phyloP scores from a whole-genome alignment of 2,888 invertebrate genomes.

The Meiosimyza platycephala region DNA sequence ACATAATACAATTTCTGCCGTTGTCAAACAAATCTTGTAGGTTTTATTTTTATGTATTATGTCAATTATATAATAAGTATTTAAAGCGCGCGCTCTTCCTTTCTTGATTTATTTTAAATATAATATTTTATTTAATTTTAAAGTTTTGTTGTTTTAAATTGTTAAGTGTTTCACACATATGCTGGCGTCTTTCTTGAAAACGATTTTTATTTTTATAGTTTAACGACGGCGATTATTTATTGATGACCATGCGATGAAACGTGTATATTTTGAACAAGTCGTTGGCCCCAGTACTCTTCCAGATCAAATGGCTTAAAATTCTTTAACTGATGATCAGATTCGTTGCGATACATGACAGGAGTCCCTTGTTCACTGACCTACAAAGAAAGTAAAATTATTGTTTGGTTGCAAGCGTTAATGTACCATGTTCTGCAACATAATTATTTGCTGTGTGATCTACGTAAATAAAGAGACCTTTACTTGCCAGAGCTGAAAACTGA shows the following conservation, averaged over 20 bases:
- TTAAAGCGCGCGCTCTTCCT: conserved; percentile 26
- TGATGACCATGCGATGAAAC: conserved; percentile 58
- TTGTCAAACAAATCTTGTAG: too few relatives aligned
- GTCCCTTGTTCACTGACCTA: conserved; percentile 72
- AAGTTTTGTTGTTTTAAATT: conserved; percentile 29
- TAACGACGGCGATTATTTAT: conserved; percentile 41
- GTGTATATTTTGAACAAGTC: conserved; percentile 75
- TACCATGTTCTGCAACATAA: too few relatives aligned
- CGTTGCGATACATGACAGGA: conserved; percentile 61
- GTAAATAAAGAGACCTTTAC: too few relatives aligned
- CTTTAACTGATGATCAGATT: conserved; percentile 71
- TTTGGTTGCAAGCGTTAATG: background rate
- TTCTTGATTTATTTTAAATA: conserved; percentile 37
- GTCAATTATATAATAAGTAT: conserved; percentile 22
- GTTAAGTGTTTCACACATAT: conserved; percentile 31
- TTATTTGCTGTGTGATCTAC: too few relatives aligned
- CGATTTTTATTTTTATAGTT: conserved; percentile 30
- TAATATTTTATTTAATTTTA: conserved; percentile 39
- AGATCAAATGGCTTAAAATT: conserved; percentile 84
- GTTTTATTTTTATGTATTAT: conserved; percentile 4
- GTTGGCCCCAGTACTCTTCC: conserved; percentile 81
- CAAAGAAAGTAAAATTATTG: background rate
- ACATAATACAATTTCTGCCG: too few relatives aligned
- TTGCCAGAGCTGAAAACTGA: too few relatives aligned
- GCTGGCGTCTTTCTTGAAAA: conserved; percentile 31